Evolutionary conservation across 2,113 vertebrate species (phyloP), one percentile per base, ranked within the genome.

Genomic region (Nannospalax galili): DNA sequence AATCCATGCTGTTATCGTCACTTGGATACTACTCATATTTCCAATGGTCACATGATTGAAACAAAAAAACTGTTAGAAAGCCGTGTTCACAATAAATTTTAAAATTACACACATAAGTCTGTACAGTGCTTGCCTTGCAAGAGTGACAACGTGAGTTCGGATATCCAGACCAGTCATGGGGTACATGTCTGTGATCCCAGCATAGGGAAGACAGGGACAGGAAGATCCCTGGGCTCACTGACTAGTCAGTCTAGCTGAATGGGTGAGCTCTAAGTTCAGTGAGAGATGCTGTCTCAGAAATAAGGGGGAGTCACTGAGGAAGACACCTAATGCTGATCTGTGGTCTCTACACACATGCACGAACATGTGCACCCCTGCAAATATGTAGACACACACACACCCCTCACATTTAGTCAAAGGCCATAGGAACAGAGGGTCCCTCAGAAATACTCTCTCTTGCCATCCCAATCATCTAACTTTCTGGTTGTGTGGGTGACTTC

Each of bases 341-440:
- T 45, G 81, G 62, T 19, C 45, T 67, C 62, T 32, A 67, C 17
- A 45, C 30, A 67, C 22, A 30, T 67, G 19, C 19, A n/a, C n/a
- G n/a, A n/a, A n/a, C n/a, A n/a, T n/a, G n/a, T n/a, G n/a, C n/a
- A n/a, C n/a, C n/a, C n/a, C n/a, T n/a, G n/a, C n/a, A n/a, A n/a
- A n/a, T n/a, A n/a, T n/a, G n/a, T n/a, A n/a, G n/a, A n/a, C 32
- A 58, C 15, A 58, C 20, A 3, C 1, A 70, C 3, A 26, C 0
- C 15, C 62, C 3, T 45, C 15, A 84, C 12, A 52, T 52, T 52
- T 52, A n/a, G 67, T 64, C 19, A 10, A 14, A 45, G 40, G 48
- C 67, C 40, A 17, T 3, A n/a, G 58, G 26, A 9, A 84, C 52
- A 75, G 67, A 32, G 75, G 2, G 1, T 24, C 35, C 30, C 6